Percentiles rank a stretch among this genome's conserved stretches.
phyloP scores from a whole-genome alignment of 2,797 vertebrate species.

The Thamnophis elegans region DNA sequence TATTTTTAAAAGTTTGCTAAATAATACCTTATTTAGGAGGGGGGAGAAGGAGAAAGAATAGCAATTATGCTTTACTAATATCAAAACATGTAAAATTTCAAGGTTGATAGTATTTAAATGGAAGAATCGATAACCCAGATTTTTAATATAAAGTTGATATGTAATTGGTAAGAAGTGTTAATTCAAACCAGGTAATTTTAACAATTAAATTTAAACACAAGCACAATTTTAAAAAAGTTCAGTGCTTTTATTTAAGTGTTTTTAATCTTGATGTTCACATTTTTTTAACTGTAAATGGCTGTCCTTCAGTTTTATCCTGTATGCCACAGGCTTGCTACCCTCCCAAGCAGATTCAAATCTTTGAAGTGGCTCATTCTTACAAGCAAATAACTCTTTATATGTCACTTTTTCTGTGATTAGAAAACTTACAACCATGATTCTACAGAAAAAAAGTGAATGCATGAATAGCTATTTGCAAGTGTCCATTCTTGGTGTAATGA shows the following conservation, averaged over 20 bases:
- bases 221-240: neutral
- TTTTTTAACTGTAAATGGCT: neutral
- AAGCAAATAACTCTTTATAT: neutral
- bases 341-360: neutral
- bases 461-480: neutral
- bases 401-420: neutral
- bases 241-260: neutral
- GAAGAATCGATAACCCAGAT: neutral
- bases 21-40: neutral
- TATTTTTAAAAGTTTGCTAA: neutral
- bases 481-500: neutral
- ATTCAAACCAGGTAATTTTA: neutral
- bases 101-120: conserved; percentile 1
- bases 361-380: neutral
- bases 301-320: neutral
- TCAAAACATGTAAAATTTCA: neutral
- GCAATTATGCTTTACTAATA: neutral
- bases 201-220: neutral
- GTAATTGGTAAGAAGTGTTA: neutral
- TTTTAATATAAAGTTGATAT: neutral
- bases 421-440: neutral
- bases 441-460: neutral
- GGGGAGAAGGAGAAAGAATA: neutral
- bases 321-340: neutral
- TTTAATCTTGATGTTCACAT: neutral